Base-by-base conservation (phyloP, 2,113 vertebrate species). In the Motacilla alba region DNA sequence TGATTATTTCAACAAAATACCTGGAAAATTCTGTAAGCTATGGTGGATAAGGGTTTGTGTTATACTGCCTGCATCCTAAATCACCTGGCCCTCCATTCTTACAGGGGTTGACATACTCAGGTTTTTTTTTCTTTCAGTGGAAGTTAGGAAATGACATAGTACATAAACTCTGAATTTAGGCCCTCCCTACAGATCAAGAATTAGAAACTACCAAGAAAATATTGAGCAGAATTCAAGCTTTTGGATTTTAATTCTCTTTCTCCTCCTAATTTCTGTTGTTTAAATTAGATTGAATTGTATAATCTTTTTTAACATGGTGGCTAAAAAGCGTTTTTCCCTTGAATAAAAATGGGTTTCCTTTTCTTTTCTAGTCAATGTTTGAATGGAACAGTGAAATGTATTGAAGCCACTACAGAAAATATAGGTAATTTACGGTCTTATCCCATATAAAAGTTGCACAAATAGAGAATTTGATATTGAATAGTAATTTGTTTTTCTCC, bases 321-420 rank as follows among this genome's bases (percentile, higher is more conserved):
- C 23, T 77, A 18, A 58, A 50, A 93, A 90, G 37, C 20, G 14
- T 55, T 72, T 92, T 69, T 47, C 6, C 6, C 39, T 90, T 72
- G 49, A 86, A 83, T 74, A 92, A 93, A 72, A 14, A 79, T 63
- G 33, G 1, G 1, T 96, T 97, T 97, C 23, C 33, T 95, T 97
- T 86, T 94, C 69, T 92, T 94, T 96, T 86, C 20, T 79, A 98
- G 98, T 86, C 98, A 98, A 26, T 98, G 98, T 95, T 97, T 98
- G 69, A 98, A 98, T 82, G 98, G 98, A 89, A 98, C 98, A 35
- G 95, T 98, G 96, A 97, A 95, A 93, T 98, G 98, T 90, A 95
- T 95, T 89, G 98, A 98, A 95, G 47, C 78, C 63, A 91, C 96
- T 92, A 96, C 97, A 86, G 97, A 98, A 92, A 96, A 97, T 82